phyloP scores from a whole-genome alignment of 2,888 invertebrate genomes.

The Leptogaster cylindrica region DNA sequence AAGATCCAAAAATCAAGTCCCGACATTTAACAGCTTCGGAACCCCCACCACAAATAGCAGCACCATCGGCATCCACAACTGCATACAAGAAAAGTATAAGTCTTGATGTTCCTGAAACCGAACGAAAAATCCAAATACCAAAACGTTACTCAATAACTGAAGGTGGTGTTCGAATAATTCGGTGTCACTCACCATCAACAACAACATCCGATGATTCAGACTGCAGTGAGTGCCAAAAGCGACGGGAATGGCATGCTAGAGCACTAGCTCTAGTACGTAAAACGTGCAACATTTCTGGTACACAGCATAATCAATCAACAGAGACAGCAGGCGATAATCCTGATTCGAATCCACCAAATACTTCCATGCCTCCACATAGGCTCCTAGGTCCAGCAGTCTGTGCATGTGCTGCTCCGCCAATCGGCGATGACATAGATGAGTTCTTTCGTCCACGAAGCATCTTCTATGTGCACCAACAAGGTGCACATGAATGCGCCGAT shows the following conservation, averaged over 20 bases:
- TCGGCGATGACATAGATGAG: conserved; percentile 68
- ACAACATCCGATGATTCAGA: conserved; percentile 62
- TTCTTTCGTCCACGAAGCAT: conserved; percentile 72
- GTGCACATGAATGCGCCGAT: conserved; percentile 65
- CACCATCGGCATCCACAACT: conserved; percentile 54
- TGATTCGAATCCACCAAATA: conserved; percentile 46
- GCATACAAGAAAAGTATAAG: conserved; percentile 76
- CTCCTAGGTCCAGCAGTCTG: conserved; percentile 71
- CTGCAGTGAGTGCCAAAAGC: conserved; percentile 62
- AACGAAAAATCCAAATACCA: conserved; percentile 55
- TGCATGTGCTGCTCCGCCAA: conserved; percentile 71
- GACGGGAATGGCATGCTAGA: conserved; percentile 62
- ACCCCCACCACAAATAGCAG: conserved; percentile 59
- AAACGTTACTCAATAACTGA: conserved; percentile 75
- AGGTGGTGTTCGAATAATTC: conserved; percentile 67
- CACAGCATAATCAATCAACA: conserved; percentile 35
- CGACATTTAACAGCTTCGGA: conserved; percentile 63
- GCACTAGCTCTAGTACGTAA: conserved; percentile 61
- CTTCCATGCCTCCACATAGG: conserved; percentile 76
- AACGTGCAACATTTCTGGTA: conserved; percentile 59
- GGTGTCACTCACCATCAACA: conserved; percentile 61
- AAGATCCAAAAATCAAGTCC: conserved; percentile 56
- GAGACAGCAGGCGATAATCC: conserved; percentile 9
- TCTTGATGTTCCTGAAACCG: conserved; percentile 72
- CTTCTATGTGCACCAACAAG: conserved; percentile 73